Evolutionary conservation across 2,888 invertebrate species (phyloP).

Genomic region (Xanthia togata): DNA sequence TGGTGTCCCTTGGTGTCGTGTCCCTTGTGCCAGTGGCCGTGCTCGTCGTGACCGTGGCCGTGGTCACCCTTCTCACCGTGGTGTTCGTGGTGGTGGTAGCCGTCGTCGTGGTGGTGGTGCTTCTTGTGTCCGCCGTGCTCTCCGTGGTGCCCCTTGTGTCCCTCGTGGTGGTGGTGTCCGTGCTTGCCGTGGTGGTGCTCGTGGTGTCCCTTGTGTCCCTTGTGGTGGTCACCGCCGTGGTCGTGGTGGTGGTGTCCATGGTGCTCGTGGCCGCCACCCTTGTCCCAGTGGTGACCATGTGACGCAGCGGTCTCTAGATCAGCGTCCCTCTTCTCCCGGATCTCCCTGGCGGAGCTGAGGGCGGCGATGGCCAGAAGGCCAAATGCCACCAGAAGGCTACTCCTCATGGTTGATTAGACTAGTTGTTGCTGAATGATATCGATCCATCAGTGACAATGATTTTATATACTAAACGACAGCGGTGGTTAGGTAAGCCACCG

Average conservation of each 20-base stretch:
- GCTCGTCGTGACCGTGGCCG: slow-evolving; percentile 85
- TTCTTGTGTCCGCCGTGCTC: slow-evolving; percentile 91
- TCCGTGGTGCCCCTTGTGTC: slow-evolving; percentile 89
- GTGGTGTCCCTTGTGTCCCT: slow-evolving; percentile 92
- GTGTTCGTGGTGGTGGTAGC: slow-evolving; percentile 91
- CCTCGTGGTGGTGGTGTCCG: slow-evolving; percentile 93
- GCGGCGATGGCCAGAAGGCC: slow-evolving; percentile 87
- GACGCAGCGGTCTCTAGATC: slow-evolving; percentile 89
- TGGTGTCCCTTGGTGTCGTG: slow-evolving; percentile 96
- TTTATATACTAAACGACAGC: slow-evolving; percentile 79
- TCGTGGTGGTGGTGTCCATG: slow-evolving; percentile 91
- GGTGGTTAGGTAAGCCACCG: slow-evolving; percentile 80
- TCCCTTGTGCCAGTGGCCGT: slow-evolving; percentile 94
- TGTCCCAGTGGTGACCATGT: slow-evolving; percentile 72
- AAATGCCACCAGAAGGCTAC: slow-evolving; percentile 75
- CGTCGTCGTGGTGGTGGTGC: slow-evolving; percentile 91
- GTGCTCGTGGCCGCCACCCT: slow-evolving; percentile 89
- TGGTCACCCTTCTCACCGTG: slow-evolving; percentile 92
- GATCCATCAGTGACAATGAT: slow-evolving; percentile 72
- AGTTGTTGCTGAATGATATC: slow-evolving; percentile 73
- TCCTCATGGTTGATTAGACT: slow-evolving; percentile 78
- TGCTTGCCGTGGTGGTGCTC: slow-evolving; percentile 91
- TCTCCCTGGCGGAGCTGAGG: slow-evolving; percentile 85
- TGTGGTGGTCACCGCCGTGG: slow-evolving; percentile 92
- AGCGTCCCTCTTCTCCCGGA: slow-evolving; percentile 83